Evolutionary conservation across 2,888 invertebrate genomes (phyloP).

Genomic region (Terebella lapidaria): DNA sequence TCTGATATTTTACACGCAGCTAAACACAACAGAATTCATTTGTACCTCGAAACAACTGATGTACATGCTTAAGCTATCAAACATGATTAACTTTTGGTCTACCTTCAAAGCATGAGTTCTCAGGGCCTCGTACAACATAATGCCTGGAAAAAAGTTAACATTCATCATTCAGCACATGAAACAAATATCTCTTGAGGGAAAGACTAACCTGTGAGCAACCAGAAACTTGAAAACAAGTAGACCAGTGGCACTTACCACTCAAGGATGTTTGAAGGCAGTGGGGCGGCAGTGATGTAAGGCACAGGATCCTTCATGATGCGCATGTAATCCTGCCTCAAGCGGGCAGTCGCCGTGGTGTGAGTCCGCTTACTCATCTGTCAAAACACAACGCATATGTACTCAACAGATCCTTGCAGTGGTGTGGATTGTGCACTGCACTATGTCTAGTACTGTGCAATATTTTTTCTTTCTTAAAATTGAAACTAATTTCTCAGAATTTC

Average conservation of each 20-base stretch:
- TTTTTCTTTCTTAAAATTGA: too few relatives aligned
- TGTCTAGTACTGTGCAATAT: too few relatives aligned
- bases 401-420: too few relatives aligned
- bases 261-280: slow-evolving; percentile 88
- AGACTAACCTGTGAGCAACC: background rate
- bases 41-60: background rate
- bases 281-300: slow-evolving; percentile 92
- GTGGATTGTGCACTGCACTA: too few relatives aligned
- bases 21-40: background rate
- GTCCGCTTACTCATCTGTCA: too few relatives aligned
- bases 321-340: slow-evolving; percentile 93
- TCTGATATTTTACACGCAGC: too few relatives aligned
- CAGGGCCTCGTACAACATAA: slow-evolving; percentile 94
- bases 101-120: slow-evolving; percentile 87
- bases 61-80: background rate
- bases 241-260: slow-evolving; percentile 72
- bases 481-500: too few relatives aligned
- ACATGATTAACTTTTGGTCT: slow-evolving; percentile 11
- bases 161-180: too few relatives aligned
- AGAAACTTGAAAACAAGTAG: background rate
- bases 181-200: too few relatives aligned
- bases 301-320: slow-evolving; percentile 92
- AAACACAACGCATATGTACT: too few relatives aligned
- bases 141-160: slow-evolving; percentile 64
- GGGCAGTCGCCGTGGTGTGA: slow-evolving; percentile 64